Percentiles rank a stretch among this genome's conserved stretches.
Evolutionary conservation across 2,113 vertebrate species (phyloP).

Genomic region (Nothoprocta pentlandii): DNA sequence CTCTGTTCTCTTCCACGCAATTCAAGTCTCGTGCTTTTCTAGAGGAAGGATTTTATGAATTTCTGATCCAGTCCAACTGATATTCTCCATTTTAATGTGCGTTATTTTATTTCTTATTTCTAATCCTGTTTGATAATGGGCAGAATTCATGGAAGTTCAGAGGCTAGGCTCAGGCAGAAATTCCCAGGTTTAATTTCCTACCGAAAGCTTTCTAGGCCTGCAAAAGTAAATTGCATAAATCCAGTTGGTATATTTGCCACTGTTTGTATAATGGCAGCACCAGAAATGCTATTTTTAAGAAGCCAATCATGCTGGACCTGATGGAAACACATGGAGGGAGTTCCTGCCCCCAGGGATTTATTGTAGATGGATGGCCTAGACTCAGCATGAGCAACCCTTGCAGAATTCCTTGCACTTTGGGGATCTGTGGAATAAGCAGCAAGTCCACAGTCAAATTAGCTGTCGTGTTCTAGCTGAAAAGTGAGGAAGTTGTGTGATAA

Average conservation of each 20-base stretch:
- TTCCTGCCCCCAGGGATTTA: neutral
- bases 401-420: neutral
- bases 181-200: neutral
- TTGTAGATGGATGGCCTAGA: neutral
- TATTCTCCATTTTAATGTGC: neutral
- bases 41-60: neutral
- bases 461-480: neutral
- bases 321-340: neutral
- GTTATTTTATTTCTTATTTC: neutral
- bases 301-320: neutral
- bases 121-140: neutral
- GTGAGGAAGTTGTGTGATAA: neutral
- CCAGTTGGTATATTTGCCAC: neutral
- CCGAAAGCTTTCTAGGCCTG: neutral
- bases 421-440: neutral
- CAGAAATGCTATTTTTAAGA: neutral
- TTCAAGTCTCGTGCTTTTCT: neutral
- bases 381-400: accelerated
- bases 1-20: neutral
- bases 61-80: neutral
- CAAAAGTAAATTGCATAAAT: neutral
- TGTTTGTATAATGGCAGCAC: neutral
- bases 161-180: neutral
- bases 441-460: neutral
- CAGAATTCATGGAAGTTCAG: neutral